These are phyloP conservation scores for Lasioglossum leucozonium DNA, from an alignment of 2,888 invertebrate genomes.

Conservation along the genomic window DNA sequence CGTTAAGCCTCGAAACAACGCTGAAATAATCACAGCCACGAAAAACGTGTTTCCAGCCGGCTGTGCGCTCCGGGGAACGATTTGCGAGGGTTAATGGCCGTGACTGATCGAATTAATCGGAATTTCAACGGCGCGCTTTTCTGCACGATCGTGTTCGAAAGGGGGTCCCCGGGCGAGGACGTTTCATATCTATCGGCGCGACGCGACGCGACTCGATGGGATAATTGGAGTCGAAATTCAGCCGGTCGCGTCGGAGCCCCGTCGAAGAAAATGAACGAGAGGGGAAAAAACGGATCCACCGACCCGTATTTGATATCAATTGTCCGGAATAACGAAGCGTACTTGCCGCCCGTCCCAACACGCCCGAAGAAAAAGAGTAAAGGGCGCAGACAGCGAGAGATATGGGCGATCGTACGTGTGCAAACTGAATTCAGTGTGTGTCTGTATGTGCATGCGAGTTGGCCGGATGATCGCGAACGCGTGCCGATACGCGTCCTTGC, in stretches of 20 bases:
- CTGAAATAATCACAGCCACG: background rate
- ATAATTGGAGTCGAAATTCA: constrained; percentile 42
- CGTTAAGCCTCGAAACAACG: background rate
- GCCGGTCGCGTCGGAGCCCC: background rate
- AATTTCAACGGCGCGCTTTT: constrained; percentile 1
- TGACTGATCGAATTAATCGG: constrained; percentile 5
- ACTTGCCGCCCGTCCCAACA: constrained; percentile 28
- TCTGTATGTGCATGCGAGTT: background rate
- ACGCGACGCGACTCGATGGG: background rate
- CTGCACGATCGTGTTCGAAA: constrained; percentile 3
- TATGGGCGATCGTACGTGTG: background rate
- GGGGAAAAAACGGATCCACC: constrained; percentile 6
- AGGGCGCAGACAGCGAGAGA: background rate
- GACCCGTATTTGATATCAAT: constrained; percentile 39
- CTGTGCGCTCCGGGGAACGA: background rate
- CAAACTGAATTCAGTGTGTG: background rate
- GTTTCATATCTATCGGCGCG: constrained; percentile 25
- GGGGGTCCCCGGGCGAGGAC: background rate
- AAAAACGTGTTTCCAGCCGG: background rate
- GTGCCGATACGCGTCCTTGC: background rate
- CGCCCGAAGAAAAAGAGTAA: constrained; percentile 10
- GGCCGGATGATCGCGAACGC: background rate
- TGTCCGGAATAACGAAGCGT: constrained; percentile 43
- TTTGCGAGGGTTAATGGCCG: background rate
- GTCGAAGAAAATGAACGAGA: constrained; percentile 10